These are phyloP conservation scores for Clostera curtula DNA, from an alignment of 2,888 invertebrate genomes.

Conservation along the genomic window DNA sequence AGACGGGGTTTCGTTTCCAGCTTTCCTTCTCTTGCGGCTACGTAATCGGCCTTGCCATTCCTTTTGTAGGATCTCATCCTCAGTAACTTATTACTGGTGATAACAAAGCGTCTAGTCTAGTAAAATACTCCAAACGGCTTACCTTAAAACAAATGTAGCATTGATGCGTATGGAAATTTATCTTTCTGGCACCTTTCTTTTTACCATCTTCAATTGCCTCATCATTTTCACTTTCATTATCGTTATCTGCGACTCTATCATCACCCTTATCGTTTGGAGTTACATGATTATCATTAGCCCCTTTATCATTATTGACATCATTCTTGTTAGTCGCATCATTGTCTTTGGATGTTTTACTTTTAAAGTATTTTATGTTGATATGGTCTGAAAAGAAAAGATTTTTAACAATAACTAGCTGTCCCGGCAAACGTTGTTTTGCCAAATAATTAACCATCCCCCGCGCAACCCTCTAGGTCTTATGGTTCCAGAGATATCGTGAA, in stretches of 20 bases:
- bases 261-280: background rate
- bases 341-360: conserved; percentile 6
- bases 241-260: conserved; percentile 1
- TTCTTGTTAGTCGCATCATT: conserved; percentile 1
- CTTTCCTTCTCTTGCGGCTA: too few species aligned
- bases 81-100: too few species aligned
- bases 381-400: conserved; percentile 14
- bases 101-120: too few species aligned
- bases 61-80: too few species aligned
- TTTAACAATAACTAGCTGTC: too few species aligned
- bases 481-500: too few species aligned
- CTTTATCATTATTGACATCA: conserved; percentile 1
- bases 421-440: too few species aligned
- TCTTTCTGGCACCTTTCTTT: conserved; percentile 8
- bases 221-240: conserved; percentile 5
- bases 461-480: too few species aligned
- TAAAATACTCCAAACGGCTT: too few species aligned
- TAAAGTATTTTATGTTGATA: conserved; percentile 16
- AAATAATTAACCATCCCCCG: too few species aligned
- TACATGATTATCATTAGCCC: conserved; percentile 1
- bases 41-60: too few species aligned
- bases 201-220: conserved; percentile 1
- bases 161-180: conserved; percentile 42
- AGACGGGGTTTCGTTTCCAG: too few species aligned
- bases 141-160: conserved; percentile 61